Evolutionary conservation across 2,888 invertebrate genomes (phyloP).

Genomic region (Ecliptopera silaceata): DNA sequence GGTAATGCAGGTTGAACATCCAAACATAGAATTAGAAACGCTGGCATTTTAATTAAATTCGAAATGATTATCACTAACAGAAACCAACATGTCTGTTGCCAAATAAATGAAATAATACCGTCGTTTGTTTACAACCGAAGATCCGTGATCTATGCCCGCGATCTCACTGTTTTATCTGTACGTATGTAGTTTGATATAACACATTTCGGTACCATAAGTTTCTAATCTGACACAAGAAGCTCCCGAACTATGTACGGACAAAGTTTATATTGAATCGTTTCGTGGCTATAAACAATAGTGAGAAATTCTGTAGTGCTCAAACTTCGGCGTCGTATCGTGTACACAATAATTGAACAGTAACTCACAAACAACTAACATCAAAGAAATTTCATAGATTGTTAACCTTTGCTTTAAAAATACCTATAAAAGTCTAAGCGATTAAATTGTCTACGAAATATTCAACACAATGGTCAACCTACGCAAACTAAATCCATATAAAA

Average conservation of each 20-base stretch:
- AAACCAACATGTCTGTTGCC: not conserved
- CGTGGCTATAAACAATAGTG: constrained; percentile 34
- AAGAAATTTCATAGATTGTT: constrained; percentile 22
- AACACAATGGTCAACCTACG: constrained; percentile 1
- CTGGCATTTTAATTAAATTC: constrained; percentile 1
- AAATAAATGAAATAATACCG: not conserved
- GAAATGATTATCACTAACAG: not conserved
- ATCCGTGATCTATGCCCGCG: not conserved
- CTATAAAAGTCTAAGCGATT: not conserved
- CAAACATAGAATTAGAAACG: constrained; percentile 4
- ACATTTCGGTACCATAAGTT: constrained; percentile 23
- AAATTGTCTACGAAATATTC: not conserved
- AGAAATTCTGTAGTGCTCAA: constrained; percentile 31
- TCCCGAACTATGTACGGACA: constrained; percentile 30
- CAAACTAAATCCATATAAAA: not conserved
- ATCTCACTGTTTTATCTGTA: not conserved
- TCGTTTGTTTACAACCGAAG: not conserved
- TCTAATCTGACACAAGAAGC: constrained; percentile 28
- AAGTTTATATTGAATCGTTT: constrained; percentile 33
- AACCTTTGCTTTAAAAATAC: not conserved
- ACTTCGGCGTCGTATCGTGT: constrained; percentile 36
- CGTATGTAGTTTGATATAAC: constrained; percentile 9
- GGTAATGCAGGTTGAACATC: not conserved
- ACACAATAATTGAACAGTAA: constrained; percentile 48
- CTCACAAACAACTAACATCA: constrained; percentile 35